A percentile compares a stretch with the other conserved stretches of the same genome.
phyloP scores from a whole-genome alignment of 2,113 vertebrate species.

The Mesembrinibis cayennensis region DNA sequence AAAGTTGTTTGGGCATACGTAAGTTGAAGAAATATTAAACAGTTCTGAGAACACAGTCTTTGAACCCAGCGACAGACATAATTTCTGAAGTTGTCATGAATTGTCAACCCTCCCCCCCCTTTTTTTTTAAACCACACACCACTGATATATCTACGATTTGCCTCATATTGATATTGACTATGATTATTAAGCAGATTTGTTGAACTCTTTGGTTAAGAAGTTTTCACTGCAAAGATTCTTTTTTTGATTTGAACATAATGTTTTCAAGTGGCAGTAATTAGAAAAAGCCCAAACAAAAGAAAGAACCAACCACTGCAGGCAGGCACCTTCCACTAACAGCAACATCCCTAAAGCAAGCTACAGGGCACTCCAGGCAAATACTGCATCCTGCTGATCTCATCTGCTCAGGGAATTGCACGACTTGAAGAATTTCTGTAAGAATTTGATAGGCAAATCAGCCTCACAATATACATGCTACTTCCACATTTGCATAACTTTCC shows the following conservation, averaged over 20 bases:
- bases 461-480: not conserved
- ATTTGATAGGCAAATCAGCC: not conserved
- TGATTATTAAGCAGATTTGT: not conserved
- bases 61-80: not conserved
- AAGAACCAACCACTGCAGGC: not conserved
- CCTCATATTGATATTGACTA: not conserved
- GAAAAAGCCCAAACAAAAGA: not conserved
- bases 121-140: not conserved
- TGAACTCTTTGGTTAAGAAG: not conserved
- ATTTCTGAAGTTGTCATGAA: not conserved
- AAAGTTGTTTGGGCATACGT: not conserved
- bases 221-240: not conserved
- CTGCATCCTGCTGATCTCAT: not conserved
- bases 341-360: not conserved
- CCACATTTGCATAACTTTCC: conserved; percentile 14
- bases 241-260: not conserved
- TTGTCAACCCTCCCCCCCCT: rapidly evolving
- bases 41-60: not conserved
- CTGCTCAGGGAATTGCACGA: not conserved
- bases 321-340: not conserved
- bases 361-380: not conserved
- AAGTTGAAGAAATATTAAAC: not conserved
- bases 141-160: not conserved
- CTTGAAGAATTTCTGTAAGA: not conserved
- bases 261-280: not conserved